Conservation (phyloP, 2,113 vertebrate genomes). For the Mormyrus lacerda region DNA sequence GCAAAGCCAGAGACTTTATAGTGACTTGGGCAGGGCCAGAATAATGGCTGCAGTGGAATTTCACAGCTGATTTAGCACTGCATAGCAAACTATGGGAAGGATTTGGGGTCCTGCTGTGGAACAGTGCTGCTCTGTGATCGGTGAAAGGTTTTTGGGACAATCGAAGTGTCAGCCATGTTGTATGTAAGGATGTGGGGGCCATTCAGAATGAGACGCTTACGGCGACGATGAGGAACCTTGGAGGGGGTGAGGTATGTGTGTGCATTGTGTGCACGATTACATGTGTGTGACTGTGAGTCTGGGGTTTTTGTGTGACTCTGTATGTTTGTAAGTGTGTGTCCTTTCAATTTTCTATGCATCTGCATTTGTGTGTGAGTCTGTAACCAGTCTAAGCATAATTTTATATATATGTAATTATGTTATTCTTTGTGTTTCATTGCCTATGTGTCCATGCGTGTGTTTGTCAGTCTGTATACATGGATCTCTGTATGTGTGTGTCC, state of each 20-base stretch:
- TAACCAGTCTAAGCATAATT: background rate
- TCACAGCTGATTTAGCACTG: background rate
- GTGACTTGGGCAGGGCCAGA: background rate
- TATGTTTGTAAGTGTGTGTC: background rate
- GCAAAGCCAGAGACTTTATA: background rate
- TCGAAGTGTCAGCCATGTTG: background rate
- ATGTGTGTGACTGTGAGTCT: slow-evolving; percentile 1
- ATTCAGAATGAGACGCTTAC: background rate
- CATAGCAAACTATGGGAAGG: background rate
- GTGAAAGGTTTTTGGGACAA: background rate
- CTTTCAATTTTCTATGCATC: background rate
- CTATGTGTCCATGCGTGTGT: slow-evolving; percentile 1
- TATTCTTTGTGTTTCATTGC: background rate
- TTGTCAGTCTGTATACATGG: background rate
- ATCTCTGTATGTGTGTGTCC: background rate
- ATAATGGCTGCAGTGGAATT: background rate
- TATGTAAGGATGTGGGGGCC: background rate
- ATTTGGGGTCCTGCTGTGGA: background rate
- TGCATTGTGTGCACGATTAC: background rate
- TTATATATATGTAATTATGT: background rate
- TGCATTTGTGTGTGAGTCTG: background rate
- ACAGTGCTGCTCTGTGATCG: no score
- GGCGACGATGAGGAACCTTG: background rate
- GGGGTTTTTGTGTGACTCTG: background rate
- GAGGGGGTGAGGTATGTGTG: background rate